These are phyloP conservation scores for Ptilodon capucinus DNA, from an alignment of 2,888 invertebrate genomes.

Conservation along the genomic window DNA sequence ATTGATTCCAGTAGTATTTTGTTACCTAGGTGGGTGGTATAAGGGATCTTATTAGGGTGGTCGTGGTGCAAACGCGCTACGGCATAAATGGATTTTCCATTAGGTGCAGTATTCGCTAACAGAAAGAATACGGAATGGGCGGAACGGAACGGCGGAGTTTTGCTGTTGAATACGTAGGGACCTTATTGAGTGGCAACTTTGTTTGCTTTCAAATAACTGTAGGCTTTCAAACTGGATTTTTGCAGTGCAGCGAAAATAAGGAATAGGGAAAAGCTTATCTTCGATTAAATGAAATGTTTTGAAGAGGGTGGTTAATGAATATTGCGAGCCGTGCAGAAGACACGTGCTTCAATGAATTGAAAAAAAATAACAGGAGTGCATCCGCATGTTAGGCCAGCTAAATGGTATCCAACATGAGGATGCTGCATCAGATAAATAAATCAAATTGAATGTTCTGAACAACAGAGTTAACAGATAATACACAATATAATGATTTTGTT, in stretches of 20 bases:
- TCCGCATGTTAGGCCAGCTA: no score
- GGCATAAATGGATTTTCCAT: conserved; percentile 64
- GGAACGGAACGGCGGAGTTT: conserved; percentile 15
- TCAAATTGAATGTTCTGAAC: no score
- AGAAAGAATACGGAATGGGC: conserved; percentile 36
- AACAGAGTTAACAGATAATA: no score
- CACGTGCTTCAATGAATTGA: no score
- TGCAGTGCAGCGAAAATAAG: neutral
- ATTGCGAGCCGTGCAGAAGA: no score
- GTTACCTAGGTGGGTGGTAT: conserved; percentile 22
- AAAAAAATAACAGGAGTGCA: no score
- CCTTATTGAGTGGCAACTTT: conserved; percentile 28
- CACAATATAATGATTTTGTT: no score
- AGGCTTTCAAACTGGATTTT: conserved; percentile 9
- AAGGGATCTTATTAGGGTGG: conserved; percentile 42
- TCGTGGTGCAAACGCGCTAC: conserved; percentile 33
- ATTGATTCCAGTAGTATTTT: conserved; percentile 32
- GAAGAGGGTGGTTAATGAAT: no score
- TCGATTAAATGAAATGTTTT: neutral
- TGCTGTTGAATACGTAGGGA: conserved; percentile 39
- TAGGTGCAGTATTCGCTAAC: conserved; percentile 43
- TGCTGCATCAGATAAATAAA: no score
- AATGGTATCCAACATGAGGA: no score
- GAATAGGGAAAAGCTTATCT: neutral
- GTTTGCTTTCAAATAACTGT: conserved; percentile 5